phyloP scores from a whole-genome alignment of 2,888 invertebrate species.

The Protophormia terraenovae region DNA sequence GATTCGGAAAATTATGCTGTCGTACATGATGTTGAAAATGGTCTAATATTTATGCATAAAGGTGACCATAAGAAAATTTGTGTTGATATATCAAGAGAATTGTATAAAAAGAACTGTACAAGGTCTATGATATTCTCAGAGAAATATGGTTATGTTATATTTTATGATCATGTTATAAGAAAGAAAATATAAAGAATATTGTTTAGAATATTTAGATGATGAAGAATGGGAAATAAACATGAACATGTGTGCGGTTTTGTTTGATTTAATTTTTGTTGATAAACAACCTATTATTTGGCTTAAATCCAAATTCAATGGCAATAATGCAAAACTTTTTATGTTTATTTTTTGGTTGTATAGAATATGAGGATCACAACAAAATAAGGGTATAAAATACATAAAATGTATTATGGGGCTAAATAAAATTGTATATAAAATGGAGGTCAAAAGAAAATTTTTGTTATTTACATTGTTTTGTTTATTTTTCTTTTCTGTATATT shows the following conservation, averaged over 20 bases:
- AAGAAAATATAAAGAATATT: constrained; percentile 81
- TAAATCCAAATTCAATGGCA: constrained; percentile 36
- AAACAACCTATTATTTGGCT: constrained; percentile 32
- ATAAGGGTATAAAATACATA: constrained; percentile 58
- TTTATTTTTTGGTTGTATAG: constrained; percentile 75
- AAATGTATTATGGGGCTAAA: background rate
- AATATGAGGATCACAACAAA: constrained; percentile 78
- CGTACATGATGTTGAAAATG: constrained; percentile 87
- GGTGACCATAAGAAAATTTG: constrained; percentile 89
- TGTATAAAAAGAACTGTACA: constrained; percentile 86
- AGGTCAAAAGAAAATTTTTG: constrained; percentile 36
- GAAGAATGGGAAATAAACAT: background rate
- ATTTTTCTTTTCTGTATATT: constrained; percentile 10
- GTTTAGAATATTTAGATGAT: background rate
- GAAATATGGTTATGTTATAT: constrained; percentile 87
- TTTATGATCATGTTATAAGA: constrained; percentile 90
- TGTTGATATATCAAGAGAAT: constrained; percentile 84
- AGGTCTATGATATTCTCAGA: constrained; percentile 85
- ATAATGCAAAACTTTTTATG: background rate
- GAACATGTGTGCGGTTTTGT: background rate
- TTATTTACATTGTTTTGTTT: constrained; percentile 28
- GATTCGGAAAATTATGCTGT: constrained; percentile 90
- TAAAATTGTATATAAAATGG: constrained; percentile 5
- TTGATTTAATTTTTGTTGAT: constrained; percentile 1
- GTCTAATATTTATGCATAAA: constrained; percentile 90